Evolutionary conservation across 1,140 invertebrate genomes (phyloP), one percentile per base, ranked within the genome.

Genomic region (Chlorops oryzae): DNA sequence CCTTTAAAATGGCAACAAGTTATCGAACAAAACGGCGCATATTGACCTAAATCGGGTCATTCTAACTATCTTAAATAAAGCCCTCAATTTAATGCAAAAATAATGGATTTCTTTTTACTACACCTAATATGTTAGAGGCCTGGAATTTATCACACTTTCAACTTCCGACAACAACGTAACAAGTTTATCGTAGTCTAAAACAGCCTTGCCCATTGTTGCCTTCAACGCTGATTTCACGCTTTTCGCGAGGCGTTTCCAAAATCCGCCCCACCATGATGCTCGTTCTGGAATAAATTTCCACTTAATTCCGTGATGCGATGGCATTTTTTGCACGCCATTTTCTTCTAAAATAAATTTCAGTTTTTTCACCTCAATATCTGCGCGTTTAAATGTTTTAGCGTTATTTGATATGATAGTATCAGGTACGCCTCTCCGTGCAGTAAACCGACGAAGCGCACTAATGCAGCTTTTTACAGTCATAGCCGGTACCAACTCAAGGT

Each of bases 221-320:
- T 34, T 45, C 37, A 55, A 27, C 7, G 47, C 38, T 2, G 47
- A 43, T 35, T 55, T 55, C 3, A 55, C 25, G 0, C 59, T n/a
- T 28, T 65, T 50, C 12, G 73, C 56, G 3, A 73, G 27, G 12
- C 74, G 42, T 46, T 74, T 66, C 65, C 67, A 73, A 18, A 41
- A 41, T 4, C 39, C 39, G 3, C 39, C 39, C 68, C 68, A 72
- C 68, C 68, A 73, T 3, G 72, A 40, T 12, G 72, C 62, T 6
- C 58, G 51, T 10, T 74, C 67, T 2, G 72, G 71, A 56, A 71
- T 74, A 54, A 76, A 74, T 15, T 60, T 57, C 67, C 70, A 74
- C 10, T 59, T 37, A 22, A 74, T 75, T 35, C 55, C 23, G 10
- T 44, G 22, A 1, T 24, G 21, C 12, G 27, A 25, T 22, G 44